Conservation (phyloP, 2,113 vertebrate species). For the Calypte anna region DNA sequence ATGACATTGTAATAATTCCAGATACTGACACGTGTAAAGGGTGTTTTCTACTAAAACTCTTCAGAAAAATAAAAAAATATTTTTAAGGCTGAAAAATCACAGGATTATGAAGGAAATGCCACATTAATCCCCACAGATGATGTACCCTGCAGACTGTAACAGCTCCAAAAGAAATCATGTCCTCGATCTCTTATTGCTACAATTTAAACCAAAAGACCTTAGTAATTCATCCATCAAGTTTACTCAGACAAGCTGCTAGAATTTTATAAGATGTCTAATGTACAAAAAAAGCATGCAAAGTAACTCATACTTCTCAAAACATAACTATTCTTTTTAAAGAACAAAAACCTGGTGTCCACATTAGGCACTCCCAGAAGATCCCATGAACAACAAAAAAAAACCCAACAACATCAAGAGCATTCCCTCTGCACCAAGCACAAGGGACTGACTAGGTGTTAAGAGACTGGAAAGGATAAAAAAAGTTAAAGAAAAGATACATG, state of each 20-base stretch:
- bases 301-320: background rate
- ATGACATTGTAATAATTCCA: background rate
- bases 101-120: constrained; percentile 39
- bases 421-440: background rate
- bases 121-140: background rate
- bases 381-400: background rate
- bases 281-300: background rate
- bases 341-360: background rate
- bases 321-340: background rate
- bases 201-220: background rate
- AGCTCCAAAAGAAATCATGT: constrained; percentile 32
- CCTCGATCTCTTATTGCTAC: background rate
- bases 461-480: background rate
- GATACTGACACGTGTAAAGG: background rate
- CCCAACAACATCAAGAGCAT: background rate
- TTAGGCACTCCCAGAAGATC: background rate
- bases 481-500: background rate
- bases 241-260: background rate
- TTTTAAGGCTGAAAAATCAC: constrained; percentile 3
- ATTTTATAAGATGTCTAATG: background rate
- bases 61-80: background rate
- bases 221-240: constrained; percentile 20
- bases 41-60: background rate
- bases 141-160: background rate
- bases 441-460: background rate